Percentiles rank a stretch among this genome's conserved stretches.
These are phyloP conservation scores for Datnioides undecimradiatus DNA, from an alignment of 2,113 vertebrate genomes.

Conservation along the genomic window DNA sequence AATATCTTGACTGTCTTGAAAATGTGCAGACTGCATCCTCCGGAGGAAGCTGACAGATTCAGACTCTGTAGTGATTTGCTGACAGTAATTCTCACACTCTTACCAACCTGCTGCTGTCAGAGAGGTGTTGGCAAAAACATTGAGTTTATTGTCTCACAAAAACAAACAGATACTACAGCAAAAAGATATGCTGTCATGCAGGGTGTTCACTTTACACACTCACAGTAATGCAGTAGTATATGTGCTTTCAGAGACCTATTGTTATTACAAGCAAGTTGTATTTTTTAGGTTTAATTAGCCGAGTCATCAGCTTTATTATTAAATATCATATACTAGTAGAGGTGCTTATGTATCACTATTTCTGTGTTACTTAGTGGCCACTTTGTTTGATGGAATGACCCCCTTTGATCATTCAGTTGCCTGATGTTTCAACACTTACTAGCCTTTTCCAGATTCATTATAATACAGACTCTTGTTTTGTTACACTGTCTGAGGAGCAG, in stretches of 20 bases:
- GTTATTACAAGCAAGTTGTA: not conserved
- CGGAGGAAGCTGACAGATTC: conserved; percentile 24
- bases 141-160: conserved; percentile 28
- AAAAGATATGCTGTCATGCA: conserved; percentile 6
- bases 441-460: not conserved
- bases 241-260: not conserved
- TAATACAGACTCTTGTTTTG: conserved; percentile 1
- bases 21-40: conserved; percentile 45
- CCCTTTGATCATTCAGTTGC: conserved; percentile 19
- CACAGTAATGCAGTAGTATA: not conserved
- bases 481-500: not conserved
- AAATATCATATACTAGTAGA: conserved; percentile 23
- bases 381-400: conserved; percentile 19
- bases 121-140: conserved; percentile 44
- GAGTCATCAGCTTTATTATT: conserved; percentile 3
- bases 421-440: conserved; percentile 20
- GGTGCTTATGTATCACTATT: not conserved
- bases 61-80: conserved; percentile 36
- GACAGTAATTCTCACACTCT: conserved; percentile 61
- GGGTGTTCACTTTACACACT: not conserved
- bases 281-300: not conserved
- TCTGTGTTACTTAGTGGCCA: not conserved
- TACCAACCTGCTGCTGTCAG: conserved; percentile 41
- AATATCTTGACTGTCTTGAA: conserved; percentile 37
- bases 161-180: conserved; percentile 16